phyloP scores from a whole-genome alignment of 2,888 invertebrate species.

The Chydorus sphaericus region DNA sequence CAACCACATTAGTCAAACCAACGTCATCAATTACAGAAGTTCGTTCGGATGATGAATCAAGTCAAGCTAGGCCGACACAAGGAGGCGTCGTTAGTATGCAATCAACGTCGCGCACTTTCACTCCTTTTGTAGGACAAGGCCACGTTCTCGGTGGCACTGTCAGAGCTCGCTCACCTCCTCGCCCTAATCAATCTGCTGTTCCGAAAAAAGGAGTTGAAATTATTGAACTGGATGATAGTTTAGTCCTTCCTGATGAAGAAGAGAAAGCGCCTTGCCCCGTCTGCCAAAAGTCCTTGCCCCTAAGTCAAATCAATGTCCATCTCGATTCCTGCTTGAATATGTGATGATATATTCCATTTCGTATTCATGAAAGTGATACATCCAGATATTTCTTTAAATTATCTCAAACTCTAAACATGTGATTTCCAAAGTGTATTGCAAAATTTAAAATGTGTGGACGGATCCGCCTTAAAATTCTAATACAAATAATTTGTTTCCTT shows the following conservation, averaged over 20 bases:
- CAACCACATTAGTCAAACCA: not conserved
- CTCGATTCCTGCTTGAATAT: conserved; percentile 17
- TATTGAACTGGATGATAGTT: not conserved
- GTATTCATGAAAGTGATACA: too few species aligned
- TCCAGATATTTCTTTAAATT: too few species aligned
- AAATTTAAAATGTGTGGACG: too few species aligned
- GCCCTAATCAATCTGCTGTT: not conserved
- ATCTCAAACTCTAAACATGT: too few species aligned
- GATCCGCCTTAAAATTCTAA: too few species aligned
- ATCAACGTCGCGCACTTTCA: not conserved
- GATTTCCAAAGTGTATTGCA: too few species aligned
- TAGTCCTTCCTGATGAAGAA: not conserved
- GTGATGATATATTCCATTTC: too few species aligned
- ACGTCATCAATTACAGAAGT: too few species aligned
- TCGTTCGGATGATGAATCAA: too few species aligned
- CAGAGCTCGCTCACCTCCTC: not conserved
- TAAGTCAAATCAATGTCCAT: conserved; percentile 30
- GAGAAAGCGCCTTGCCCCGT: conserved; percentile 32
- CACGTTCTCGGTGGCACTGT: not conserved
- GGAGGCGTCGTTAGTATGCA: not conserved
- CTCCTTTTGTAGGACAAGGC: conserved; percentile 12
- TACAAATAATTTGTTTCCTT: too few species aligned
- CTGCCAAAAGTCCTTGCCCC: too few species aligned
- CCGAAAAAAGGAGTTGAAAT: not conserved
- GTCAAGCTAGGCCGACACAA: not conserved